Evolutionary conservation across 2,888 invertebrate genomes (phyloP), one percentile per base, ranked within the genome.

Genomic region (Pocota personata): DNA sequence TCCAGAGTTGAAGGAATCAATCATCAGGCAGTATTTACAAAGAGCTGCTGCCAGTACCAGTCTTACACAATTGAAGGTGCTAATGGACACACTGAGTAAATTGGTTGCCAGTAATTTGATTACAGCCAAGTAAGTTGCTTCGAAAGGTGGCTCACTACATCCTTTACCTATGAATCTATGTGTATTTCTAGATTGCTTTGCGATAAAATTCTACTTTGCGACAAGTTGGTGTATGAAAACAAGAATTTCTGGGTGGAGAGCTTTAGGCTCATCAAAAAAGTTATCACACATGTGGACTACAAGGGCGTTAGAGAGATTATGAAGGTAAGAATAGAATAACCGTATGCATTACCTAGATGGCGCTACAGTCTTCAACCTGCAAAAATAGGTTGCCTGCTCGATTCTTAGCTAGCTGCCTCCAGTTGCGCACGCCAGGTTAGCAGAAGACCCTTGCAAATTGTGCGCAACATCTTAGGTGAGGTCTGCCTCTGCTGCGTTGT

Each of bases 241-340:
- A 95, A 95, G 87, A 96, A 96, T 88, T 98, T 97, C 92, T 99
- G 98, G 98, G 95, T 97, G 64, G 96, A 97, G 92, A 95, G 96
- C 90, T 98, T 99, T 91, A 94, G 94, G 88, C 93, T 98, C 3
- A 95, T 99, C 69, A 94, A 96, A 88, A 95, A 95, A 91, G 95
- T 98, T 50, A 97, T 99, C 89, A 96, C 96, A 43, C 96, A 97
- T 76, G 98, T 98, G 1, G 98, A 98, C 92, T 99, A 99, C 91
- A 99, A 99, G 93, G 98, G 97, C 14, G 97, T 98, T 0, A 93
- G 97, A 88, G 97, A 97, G 93, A 96, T 98, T 78, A 97, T 98
- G 97, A 97, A 97, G 94, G 96, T 95, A 86, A 21, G 3, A 24
- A 24, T 4, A 24, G 24, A 24, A 24, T 4, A 24, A 24, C 24